These are phyloP conservation scores for Leptinotarsa haldemani DNA, from an alignment of 2,888 invertebrate genomes.

Conservation along the genomic window DNA sequence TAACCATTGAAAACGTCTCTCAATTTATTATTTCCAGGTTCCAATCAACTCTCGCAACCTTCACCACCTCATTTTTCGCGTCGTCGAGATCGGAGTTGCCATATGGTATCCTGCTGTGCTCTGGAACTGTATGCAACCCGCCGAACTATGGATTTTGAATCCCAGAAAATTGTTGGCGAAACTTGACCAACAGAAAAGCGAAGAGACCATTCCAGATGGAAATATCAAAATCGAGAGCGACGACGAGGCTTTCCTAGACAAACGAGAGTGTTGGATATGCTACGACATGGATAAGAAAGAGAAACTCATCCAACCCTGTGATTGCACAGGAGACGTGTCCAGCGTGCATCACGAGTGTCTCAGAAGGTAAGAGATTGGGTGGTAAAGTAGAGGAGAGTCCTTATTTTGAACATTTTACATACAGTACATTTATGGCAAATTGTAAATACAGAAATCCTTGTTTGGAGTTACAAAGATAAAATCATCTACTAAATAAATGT, in stretches of 20 bases:
- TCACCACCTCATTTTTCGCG: constrained; percentile 91
- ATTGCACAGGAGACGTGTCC: constrained; percentile 92
- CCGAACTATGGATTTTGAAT: constrained; percentile 93
- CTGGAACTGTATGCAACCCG: constrained; percentile 96
- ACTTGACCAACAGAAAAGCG: constrained; percentile 49
- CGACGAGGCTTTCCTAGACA: constrained; percentile 70
- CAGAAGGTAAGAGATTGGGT: constrained; percentile 66
- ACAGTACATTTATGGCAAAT: no score
- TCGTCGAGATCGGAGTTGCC: constrained; percentile 92
- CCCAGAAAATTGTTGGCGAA: constrained; percentile 84
- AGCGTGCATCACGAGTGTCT: constrained; percentile 93
- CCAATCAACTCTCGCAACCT: constrained; percentile 91
- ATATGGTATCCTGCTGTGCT: constrained; percentile 96
- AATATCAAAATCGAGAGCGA: constrained; percentile 42
- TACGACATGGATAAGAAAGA: constrained; percentile 86
- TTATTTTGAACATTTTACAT: no score
- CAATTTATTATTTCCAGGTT: constrained; percentile 43
- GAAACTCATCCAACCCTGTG: constrained; percentile 89
- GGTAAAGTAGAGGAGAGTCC: no score
- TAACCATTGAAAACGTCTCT: no score
- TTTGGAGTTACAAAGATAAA: no score
- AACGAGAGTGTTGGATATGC: constrained; percentile 93
- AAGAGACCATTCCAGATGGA: constrained; percentile 33
- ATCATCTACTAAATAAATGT: no score
- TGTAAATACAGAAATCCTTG: no score